Evolutionary conservation across 2,797 vertebrate genomes (phyloP), one percentile per base, ranked within the genome.

Genomic region (Centroberyx gerrardi): DNA sequence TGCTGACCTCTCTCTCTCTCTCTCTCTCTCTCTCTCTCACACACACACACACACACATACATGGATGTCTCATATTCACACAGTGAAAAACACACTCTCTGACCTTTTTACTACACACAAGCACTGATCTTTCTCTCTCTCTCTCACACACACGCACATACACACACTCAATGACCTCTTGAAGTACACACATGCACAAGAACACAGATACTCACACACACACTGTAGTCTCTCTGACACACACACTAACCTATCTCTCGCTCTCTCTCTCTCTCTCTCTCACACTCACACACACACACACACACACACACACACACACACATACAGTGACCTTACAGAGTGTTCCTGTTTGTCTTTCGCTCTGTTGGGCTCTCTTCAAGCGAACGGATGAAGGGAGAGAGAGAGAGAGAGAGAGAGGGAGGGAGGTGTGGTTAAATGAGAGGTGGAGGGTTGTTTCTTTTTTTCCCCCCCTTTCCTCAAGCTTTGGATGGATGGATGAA

Each of bases 261-360:
- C 1, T 22, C 22, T 22, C 22, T 22, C 22, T 22, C 22, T 22
- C 22, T 22, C n/a, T n/a, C n/a, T n/a, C n/a, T n/a, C n/a, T n/a
- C 54, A 54, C 28, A 63, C 61, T 59, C 62, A 29, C 59, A 44
- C 46, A 63, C 61, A 68, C 5, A 65, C 48, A 52, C 52, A 2
- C 54, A 54, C 28, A 63, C 61, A 62, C 62, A 29, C 59, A 44
- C 46, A 63, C 61, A 68, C 5, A 65, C 48, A 52, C 52, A 2
- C 3, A 61, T 64, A 54, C 76, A 59, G 6, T 75, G 74, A 74
- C 72, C 81, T 49, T 22, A 68, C 54, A 2, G 22, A 81, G 63
- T 83, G 72, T 74, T 86, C 72, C 78, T 88, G 87, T 91, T 91
- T 87, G 75, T 86, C 81, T 93, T 87, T 85, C 46, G 49, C 85